Evolutionary conservation across 2,797 vertebrate species (phyloP).

Genomic region (Gymnothorax javanicus): DNA sequence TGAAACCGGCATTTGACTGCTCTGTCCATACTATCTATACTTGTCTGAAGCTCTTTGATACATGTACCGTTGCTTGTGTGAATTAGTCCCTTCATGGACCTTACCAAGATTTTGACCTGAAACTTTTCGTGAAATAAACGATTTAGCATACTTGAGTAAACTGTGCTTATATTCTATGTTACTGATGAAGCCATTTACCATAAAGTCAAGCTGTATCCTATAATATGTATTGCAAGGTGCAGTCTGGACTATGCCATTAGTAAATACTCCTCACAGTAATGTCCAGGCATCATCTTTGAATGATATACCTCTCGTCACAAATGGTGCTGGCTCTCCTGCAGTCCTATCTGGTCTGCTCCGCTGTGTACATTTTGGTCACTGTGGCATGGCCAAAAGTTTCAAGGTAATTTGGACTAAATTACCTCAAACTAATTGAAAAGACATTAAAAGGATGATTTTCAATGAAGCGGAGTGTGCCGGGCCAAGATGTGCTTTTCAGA

Average conservation of each 20-base stretch:
- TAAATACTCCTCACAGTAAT: not conserved
- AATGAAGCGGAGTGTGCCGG: not conserved
- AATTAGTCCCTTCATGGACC: not conserved
- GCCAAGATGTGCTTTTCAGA: not conserved
- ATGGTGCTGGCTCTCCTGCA: not conserved
- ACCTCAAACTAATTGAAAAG: not conserved
- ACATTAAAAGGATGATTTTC: not conserved
- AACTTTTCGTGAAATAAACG: not conserved
- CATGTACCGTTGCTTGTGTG: not conserved
- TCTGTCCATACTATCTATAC: not conserved
- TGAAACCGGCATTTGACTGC: not conserved
- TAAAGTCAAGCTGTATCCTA: not conserved
- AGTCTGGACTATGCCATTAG: not conserved
- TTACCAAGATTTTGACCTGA: not conserved
- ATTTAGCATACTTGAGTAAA: not conserved
- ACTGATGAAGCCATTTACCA: not conserved
- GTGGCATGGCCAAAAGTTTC: not conserved
- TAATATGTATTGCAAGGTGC: not conserved
- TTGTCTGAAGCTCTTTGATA: not conserved
- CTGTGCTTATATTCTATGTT: not conserved
- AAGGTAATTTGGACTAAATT: not conserved
- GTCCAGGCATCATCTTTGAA: not conserved
- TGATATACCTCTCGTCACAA: not conserved
- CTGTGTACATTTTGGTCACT: not conserved
- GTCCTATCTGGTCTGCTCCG: not conserved